Base-by-base conservation (phyloP, 2,888 invertebrate species). In the Nephrotoma appendiculata region DNA sequence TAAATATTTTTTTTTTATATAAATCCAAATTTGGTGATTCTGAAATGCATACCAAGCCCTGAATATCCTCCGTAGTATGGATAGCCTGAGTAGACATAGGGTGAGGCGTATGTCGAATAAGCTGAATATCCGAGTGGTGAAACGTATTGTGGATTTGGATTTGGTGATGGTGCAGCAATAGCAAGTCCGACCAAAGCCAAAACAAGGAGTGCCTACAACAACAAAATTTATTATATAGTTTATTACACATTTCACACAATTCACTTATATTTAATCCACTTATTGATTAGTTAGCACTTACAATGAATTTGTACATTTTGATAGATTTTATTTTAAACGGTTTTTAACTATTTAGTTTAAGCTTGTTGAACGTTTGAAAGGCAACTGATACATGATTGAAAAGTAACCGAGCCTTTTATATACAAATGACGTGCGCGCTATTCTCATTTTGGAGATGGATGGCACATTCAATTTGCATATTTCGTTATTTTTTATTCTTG, bases 221-320 rank as follows among this genome's bases (percentile, higher is more conserved):
- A 86, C 31, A 71, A 71, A 9, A 31, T 41, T 12, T 71, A 15
- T 71, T 42, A 1, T 42, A 1, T 31, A 48, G 11, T 86, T 86
- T 86, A 52, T 48, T n/a, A 41, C 31, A 52, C 12, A 31, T 41
- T 86, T 7, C n/a, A 9, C 12, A 31, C 0, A 85, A 19, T 41
- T n/a, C 41, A 71, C 12, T 86, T 42, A 11, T 42, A 31, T 31
- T 31, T 31, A 31, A 71, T 31, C 31, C 86, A 86, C 48, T 45
- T 48, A 5, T n/a, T 41, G 7, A 43, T 41, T 87, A 87, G 87
- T 85, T 87, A 86, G 41, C 52, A 87, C 88, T 87, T 86, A 88
- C 88, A 86, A 87, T 85, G 43, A 86, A 84, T 84, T 87, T 87
- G 57, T 86, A 87, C 88, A 88, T 88, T 87, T 87, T 52, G 41